A percentile compares a stretch with the other conserved stretches of the same genome.
phyloP scores from a whole-genome alignment of 2,888 invertebrate species.

The Omphaloscelis lunosa region DNA sequence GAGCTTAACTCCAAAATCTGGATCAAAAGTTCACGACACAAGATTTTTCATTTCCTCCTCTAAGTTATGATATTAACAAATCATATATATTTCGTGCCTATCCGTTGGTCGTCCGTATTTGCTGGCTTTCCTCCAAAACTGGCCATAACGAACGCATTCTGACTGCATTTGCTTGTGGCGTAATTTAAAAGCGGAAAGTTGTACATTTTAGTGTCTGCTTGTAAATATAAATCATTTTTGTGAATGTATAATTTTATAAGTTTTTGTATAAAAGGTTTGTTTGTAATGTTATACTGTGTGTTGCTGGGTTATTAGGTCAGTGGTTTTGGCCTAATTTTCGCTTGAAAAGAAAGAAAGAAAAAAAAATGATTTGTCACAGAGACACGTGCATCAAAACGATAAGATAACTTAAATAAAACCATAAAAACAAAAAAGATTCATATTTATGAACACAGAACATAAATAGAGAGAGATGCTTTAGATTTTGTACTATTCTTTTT shows the following conservation, averaged over 20 bases:
- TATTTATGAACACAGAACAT: no score
- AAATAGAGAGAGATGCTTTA: no score
- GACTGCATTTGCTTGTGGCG: conserved; percentile 74
- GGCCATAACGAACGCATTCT: conserved; percentile 82
- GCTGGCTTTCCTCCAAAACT: conserved; percentile 80
- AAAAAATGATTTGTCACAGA: no score
- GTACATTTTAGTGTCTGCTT: conserved; percentile 29
- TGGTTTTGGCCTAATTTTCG: conserved; percentile 11
- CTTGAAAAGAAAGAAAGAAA: background rate
- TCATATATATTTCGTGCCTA: conserved; percentile 66
- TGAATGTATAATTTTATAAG: conserved; percentile 41
- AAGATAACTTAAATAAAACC: no score
- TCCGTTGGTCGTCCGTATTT: conserved; percentile 64
- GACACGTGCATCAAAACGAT: no score
- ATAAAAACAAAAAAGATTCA: no score
- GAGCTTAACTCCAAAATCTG: conserved; percentile 29
- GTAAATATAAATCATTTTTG: conserved; percentile 50
- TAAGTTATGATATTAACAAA: conserved; percentile 63
- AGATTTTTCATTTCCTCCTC: conserved; percentile 60
- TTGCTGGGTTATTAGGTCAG: conserved; percentile 27
- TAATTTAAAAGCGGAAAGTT: conserved; percentile 55
- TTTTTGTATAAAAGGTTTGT: conserved; percentile 14
- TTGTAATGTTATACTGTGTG: conserved; percentile 28
- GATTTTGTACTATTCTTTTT: conserved; percentile 1
- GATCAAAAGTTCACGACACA: conserved; percentile 50